A percentile compares a stretch with the other conserved stretches of the same genome.
phyloP scores from a whole-genome alignment of 2,888 invertebrate genomes.

The Malthinus flaveolus region DNA sequence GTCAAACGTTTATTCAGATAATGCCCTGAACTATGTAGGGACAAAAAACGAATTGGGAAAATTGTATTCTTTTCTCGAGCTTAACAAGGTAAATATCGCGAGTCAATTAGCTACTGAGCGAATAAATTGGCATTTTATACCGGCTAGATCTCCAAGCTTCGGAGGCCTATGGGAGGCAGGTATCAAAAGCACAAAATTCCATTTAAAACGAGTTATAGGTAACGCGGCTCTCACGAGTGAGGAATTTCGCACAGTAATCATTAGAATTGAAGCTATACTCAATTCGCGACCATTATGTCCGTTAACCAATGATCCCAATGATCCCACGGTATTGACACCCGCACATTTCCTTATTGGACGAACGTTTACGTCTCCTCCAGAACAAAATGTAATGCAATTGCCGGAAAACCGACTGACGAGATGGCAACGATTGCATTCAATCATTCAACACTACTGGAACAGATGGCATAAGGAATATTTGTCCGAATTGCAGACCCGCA shows the following conservation, averaged over 20 bases:
- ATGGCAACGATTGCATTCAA: slow-evolving; percentile 36
- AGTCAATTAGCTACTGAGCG: neutral
- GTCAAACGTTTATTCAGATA: slow-evolving; percentile 15
- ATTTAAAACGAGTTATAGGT: slow-evolving; percentile 14
- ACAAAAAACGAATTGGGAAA: slow-evolving; percentile 9
- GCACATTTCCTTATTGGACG: slow-evolving; percentile 41
- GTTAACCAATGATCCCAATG: slow-evolving; percentile 37
- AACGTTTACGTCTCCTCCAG: slow-evolving; percentile 30
- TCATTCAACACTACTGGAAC: slow-evolving; percentile 38
- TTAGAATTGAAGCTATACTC: neutral
- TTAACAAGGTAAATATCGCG: neutral
- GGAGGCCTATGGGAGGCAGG: slow-evolving; percentile 25
- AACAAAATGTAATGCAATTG: slow-evolving; percentile 26
- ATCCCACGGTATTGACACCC: slow-evolving; percentile 37
- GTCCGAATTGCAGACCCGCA: slow-evolving; percentile 30
- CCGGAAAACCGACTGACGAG: slow-evolving; percentile 29
- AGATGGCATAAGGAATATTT: slow-evolving; percentile 39
- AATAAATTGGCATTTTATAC: slow-evolving; percentile 31
- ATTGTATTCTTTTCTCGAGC: neutral
- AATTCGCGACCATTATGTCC: slow-evolving; percentile 39
- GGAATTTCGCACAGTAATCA: neutral
- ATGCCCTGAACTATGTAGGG: slow-evolving; percentile 10
- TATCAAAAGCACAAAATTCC: slow-evolving; percentile 17
- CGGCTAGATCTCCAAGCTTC: slow-evolving; percentile 32
- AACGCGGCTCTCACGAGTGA: slow-evolving; percentile 10